Percentiles rank a stretch among this genome's conserved stretches.
phyloP scores from a whole-genome alignment of 2,888 invertebrate species.

The Encarsia formosa region DNA sequence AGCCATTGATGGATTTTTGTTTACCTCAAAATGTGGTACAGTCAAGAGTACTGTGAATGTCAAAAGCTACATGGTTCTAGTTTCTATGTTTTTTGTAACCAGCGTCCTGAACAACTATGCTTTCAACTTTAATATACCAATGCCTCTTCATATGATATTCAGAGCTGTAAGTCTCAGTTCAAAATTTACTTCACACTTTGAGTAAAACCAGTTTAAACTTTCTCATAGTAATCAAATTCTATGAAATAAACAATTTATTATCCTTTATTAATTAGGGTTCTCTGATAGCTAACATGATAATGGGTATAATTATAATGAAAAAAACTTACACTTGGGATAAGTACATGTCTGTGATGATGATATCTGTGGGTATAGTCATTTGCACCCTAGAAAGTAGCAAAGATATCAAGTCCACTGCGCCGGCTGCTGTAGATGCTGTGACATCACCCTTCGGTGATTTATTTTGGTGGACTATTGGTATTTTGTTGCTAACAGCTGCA shows the following conservation, averaged over 20 bases:
- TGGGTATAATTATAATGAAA: conserved; percentile 86
- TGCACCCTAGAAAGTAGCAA: conserved; percentile 85
- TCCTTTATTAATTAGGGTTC: conserved; percentile 67
- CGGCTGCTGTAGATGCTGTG: conserved; percentile 45
- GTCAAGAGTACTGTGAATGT: conserved; percentile 70
- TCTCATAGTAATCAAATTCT: conserved; percentile 1
- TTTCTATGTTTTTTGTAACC: conserved; percentile 84
- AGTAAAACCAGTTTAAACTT: no score
- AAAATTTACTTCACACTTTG: neutral
- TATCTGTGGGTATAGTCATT: conserved; percentile 85
- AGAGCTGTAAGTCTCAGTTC: conserved; percentile 66
- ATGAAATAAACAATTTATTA: conserved; percentile 3
- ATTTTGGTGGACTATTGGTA: conserved; percentile 68
- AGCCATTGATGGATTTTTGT: conserved; percentile 81
- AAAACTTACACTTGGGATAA: conserved; percentile 78
- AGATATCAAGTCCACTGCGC: conserved; percentile 58
- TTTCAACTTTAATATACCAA: conserved; percentile 92
- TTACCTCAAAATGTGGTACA: conserved; percentile 79
- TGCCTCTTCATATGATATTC: conserved; percentile 98
- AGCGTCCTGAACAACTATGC: conserved; percentile 94
- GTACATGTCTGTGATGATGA: conserved; percentile 87
- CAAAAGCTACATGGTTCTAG: conserved; percentile 76
- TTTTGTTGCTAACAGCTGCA: conserved; percentile 78
- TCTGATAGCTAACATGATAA: conserved; percentile 91
- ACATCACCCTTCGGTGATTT: conserved; percentile 54